Evolutionary conservation across 2,113 vertebrate genomes (phyloP).

Genomic region (Pelodiscus sinensis): DNA sequence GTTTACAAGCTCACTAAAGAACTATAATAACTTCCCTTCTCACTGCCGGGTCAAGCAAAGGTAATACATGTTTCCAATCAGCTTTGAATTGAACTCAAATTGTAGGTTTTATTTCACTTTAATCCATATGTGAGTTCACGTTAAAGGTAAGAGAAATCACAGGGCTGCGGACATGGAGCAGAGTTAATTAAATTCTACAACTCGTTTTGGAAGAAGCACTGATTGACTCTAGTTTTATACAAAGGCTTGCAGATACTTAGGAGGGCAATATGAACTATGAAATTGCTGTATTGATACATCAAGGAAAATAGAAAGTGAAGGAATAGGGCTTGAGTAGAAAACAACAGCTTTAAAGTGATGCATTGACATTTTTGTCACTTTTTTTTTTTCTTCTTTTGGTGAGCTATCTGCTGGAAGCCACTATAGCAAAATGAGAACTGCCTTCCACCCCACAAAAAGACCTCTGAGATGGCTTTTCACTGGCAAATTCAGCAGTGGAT

Average conservation of each 20-base stretch:
- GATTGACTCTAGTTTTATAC: background rate
- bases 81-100: conserved; percentile 78
- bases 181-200: conserved; percentile 66
- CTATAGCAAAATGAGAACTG: background rate
- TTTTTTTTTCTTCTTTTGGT: background rate
- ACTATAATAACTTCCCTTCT: conserved; percentile 83
- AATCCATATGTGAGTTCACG: conserved; percentile 77
- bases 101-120: conserved; percentile 80
- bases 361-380: background rate
- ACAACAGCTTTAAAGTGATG: background rate
- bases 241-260: conserved; percentile 4
- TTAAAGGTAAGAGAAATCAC: conserved; percentile 78
- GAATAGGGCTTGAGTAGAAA: background rate
- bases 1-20: conserved; percentile 82
- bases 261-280: background rate
- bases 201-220: conserved; percentile 49
- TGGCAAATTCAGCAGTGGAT: fast-evolving
- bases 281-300: background rate
- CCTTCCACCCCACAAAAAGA: background rate
- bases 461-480: fast-evolving
- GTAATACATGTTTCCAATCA: conserved; percentile 85
- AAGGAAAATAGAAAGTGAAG: fast-evolving
- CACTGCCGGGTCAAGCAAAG: conserved; percentile 69
- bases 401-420: background rate
- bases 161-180: conserved; percentile 41